A percentile compares a stretch with the other conserved stretches of the same genome.
Evolutionary conservation across 1,140 invertebrate species (phyloP).

Genomic region (Drosophila leontia): DNA sequence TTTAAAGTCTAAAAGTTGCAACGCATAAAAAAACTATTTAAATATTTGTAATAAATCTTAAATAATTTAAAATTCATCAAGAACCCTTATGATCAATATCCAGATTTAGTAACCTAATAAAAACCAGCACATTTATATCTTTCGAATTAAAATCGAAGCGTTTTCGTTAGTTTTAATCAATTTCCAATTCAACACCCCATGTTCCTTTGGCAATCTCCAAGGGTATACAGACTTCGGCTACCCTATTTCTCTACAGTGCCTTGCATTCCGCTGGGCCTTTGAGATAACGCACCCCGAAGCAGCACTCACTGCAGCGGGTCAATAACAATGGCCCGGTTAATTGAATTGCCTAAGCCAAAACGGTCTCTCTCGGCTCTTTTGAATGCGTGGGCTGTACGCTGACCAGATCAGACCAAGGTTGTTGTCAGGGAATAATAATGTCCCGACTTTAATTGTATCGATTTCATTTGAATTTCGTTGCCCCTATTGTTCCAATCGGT

Average conservation of each 20-base stretch:
- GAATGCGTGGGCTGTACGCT: conserved; percentile 57
- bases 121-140: too few relatives aligned
- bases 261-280: conserved; percentile 44
- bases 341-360: conserved; percentile 61
- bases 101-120: too few relatives aligned
- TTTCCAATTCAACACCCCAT: too few relatives aligned
- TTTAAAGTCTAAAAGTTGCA: too few relatives aligned
- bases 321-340: conserved; percentile 70
- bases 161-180: too few relatives aligned
- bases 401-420: conserved; percentile 51
- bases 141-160: too few relatives aligned
- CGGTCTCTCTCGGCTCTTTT: conserved; percentile 48
- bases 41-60: too few relatives aligned
- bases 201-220: too few relatives aligned
- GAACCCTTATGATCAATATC: too few relatives aligned
- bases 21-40: too few relatives aligned
- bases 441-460: conserved; percentile 66
- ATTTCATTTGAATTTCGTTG: conserved; percentile 55
- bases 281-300: conserved; percentile 48
- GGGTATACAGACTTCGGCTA: neutral
- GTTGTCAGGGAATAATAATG: conserved; percentile 38
- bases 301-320: conserved; percentile 13
- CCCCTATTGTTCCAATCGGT: conserved; percentile 22
- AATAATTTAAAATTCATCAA: too few relatives aligned
- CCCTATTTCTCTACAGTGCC: neutral